phyloP scores from a whole-genome alignment of 2,888 invertebrate species.

The Quadroppia sp. region DNA sequence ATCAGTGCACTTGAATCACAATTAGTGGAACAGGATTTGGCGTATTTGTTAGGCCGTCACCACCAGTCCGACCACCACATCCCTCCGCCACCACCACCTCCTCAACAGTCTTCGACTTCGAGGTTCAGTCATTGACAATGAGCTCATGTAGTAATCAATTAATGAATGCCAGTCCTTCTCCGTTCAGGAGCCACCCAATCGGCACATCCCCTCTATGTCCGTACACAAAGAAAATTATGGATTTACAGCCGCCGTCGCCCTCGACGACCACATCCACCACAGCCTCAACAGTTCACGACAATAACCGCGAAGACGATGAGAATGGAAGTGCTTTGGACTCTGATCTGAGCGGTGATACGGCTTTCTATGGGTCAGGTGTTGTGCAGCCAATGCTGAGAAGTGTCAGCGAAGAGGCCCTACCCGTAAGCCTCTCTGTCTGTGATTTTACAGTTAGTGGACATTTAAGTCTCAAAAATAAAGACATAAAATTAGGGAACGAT shows the following conservation, averaged over 20 bases:
- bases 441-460: constrained; percentile 32
- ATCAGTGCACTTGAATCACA: constrained; percentile 37
- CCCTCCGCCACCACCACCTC: constrained; percentile 41
- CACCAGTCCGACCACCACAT: constrained; percentile 14
- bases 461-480: constrained; percentile 28
- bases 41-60: constrained; percentile 35
- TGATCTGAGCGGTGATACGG: constrained; percentile 39
- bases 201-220: background rate
- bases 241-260: constrained; percentile 37
- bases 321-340: constrained; percentile 44
- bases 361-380: constrained; percentile 40
- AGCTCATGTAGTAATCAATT: background rate
- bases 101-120: constrained; percentile 32
- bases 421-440: constrained; percentile 44
- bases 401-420: constrained; percentile 49
- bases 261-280: constrained; percentile 42
- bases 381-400: constrained; percentile 48
- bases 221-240: constrained; percentile 22
- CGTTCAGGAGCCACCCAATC: constrained; percentile 13
- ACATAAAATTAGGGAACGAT: constrained; percentile 17
- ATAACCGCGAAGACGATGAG: constrained; percentile 47
- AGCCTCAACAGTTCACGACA: constrained; percentile 41
- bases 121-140: constrained; percentile 33
- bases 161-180: constrained; percentile 33
- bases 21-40: constrained; percentile 40